Evolutionary conservation across 2,113 vertebrate genomes (phyloP).

Genomic region (Phalacrocorax brasilianus): DNA sequence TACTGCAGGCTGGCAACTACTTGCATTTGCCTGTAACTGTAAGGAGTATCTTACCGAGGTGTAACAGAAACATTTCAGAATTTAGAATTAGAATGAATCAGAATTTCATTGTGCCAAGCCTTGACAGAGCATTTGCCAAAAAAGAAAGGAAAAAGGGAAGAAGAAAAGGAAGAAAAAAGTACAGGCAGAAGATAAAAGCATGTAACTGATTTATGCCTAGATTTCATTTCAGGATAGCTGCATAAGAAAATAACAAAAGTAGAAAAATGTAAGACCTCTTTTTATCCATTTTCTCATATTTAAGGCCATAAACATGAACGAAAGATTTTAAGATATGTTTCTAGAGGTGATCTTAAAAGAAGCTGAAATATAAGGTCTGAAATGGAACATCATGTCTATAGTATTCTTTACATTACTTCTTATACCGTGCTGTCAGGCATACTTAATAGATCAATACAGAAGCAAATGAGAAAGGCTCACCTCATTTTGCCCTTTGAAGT

Average conservation of each 20-base stretch:
- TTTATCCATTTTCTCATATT: background rate
- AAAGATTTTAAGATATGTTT: background rate
- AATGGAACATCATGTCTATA: background rate
- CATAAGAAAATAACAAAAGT: background rate
- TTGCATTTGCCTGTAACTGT: background rate
- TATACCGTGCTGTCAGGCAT: background rate
- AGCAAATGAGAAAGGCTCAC: slow-evolving; percentile 68
- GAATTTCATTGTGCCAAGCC: background rate
- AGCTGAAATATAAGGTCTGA: background rate
- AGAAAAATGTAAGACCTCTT: background rate
- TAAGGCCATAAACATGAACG: background rate
- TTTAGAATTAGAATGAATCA: background rate
- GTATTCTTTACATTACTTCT: background rate
- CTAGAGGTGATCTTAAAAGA: background rate
- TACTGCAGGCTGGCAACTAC: background rate
- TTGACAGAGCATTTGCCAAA: background rate
- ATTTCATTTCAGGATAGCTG: background rate
- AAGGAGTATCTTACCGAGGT: background rate
- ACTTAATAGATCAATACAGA: background rate
- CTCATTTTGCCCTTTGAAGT: slow-evolving; percentile 99
- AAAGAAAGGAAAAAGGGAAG: background rate
- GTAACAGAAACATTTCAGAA: background rate
- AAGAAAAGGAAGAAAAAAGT: too few species aligned
- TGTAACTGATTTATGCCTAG: background rate
- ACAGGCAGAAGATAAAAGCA: background rate